Evolutionary conservation across 2,113 vertebrate species (phyloP), one percentile per base, ranked within the genome.

Genomic region (Tragelaphus scriptus): DNA sequence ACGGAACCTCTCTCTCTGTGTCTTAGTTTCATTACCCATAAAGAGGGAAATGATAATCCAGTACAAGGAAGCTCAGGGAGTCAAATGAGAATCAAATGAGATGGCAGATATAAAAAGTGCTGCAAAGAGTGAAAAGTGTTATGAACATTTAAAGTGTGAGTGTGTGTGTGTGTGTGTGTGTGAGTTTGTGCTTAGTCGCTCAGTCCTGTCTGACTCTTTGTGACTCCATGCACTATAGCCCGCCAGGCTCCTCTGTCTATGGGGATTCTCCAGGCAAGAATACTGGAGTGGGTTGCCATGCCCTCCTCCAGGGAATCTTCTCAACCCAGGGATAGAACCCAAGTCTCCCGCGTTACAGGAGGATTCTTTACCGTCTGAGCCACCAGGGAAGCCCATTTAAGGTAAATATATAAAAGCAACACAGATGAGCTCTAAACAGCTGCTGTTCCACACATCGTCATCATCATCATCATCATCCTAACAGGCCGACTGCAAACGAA

Each of bases 61-160:
- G 81, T 61, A 71, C 30, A 47, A 75, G 65, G 79, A 96, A 71
- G 82, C 82, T 63, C 40, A 40, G 81, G 94, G 85, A 92, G 65
- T 80, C 88, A 49, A 88, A 84, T 28, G 95, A 82, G 88, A 92
- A 84, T 84, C 88, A 36, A 88, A 84, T 25, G 95, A 82, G 90
- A 86, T 2, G 32, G 84, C n/a, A 19, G 84, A 36, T 47, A 23
- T 58, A 58, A 75, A 89, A 81, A 89, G 40, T 25, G 47, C 7
- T 88, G 36, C 32, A 40, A 61, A 65, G 51, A 82, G 47, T 11
- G 15, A 44, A 26, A 84, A 49, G 68, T 36, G 44, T 88, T 77
- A 5, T 13, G 10, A 44, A 94, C 51, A 40, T 6, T 36, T 15
- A 88, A 91, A 82, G 88, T 40, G 5, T 12, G 21, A 21, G 17